Percentiles rank a stretch among this genome's conserved stretches.
phyloP scores from a whole-genome alignment of 2,113 vertebrate genomes.

The Ibidorhyncha struthersii region DNA sequence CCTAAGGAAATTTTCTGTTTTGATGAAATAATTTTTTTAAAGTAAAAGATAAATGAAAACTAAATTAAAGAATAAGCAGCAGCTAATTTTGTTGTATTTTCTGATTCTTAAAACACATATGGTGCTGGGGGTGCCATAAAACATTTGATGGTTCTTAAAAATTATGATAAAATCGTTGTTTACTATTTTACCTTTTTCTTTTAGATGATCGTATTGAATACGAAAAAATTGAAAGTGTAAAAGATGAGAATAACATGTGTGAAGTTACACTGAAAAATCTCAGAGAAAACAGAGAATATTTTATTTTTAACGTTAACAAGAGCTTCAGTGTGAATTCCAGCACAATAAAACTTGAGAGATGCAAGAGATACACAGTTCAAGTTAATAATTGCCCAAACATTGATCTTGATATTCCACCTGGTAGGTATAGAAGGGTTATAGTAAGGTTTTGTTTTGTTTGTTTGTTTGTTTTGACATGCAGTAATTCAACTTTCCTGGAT shows the following conservation, averaged over 20 bases:
- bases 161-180: background rate
- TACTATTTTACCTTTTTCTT: background rate
- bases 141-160: background rate
- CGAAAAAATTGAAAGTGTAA: accelerated
- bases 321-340: accelerated
- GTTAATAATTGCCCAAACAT: accelerated
- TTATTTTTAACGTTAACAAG: accelerated
- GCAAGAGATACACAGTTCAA: accelerated
- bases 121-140: background rate
- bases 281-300: accelerated
- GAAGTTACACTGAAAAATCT: background rate
- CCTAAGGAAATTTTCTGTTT: background rate
- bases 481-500: background rate
- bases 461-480: background rate
- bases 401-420: accelerated
- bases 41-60: too few relatives aligned
- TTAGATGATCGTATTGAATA: accelerated
- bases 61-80: too few relatives aligned
- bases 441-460: background rate
- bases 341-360: accelerated
- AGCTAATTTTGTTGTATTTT: background rate
- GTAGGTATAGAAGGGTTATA: background rate
- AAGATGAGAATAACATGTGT: accelerated
- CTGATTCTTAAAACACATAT: background rate
- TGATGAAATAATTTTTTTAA: too few relatives aligned